Base-by-base conservation (phyloP, 2,797 vertebrate genomes). In the Ctenopoma kingsleyae region DNA sequence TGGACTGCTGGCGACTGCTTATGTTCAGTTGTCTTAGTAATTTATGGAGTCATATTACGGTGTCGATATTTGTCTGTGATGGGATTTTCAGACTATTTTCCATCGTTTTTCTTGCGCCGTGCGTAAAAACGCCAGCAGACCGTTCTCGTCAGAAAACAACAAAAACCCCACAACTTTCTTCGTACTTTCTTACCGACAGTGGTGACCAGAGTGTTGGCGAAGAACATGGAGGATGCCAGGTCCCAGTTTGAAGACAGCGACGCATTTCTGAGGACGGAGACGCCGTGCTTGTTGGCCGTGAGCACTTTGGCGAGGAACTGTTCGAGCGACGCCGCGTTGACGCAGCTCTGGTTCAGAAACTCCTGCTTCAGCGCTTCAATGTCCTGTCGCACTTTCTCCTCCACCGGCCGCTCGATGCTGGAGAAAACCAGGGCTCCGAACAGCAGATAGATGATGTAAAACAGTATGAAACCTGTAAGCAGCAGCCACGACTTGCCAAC, bases 121-220 rank as follows among this genome's bases (percentile, higher is more conserved):
- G 78, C 70, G 60, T 48, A 80, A 70, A 75, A 40, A 54, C 25
- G 54, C 49, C 56, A 2, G 52, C 51, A 8, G 38, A 32, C n/a
- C 23, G 13, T 27, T 4, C 20, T 54, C 16, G 5, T 19, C 8
- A 32, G 4, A 36, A 10, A 35, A 0, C 3, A 52, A 30, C 27
- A 30, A 27, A 27, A 27, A 30, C 27, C 5, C 1, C 27, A 8
- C 30, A 53, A 57, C 19, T 19, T 60, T 2, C 16, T 3, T 47
- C 8, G 17, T 9, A 0, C 8, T 2, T 32, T 93, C 96, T 93
- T 88, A 97, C 97, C 97, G 44, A 98, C 95, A 10, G 97, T 98
- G 59, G 96, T 98, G 75, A 98, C 93, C 81, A 98, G 86, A 0
- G 96, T 97, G 94, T 96, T 96, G 84, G 96, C 93, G 84, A 97